Conservation (phyloP, 2,797 vertebrate genomes). For the Myotis daubentonii region DNA sequence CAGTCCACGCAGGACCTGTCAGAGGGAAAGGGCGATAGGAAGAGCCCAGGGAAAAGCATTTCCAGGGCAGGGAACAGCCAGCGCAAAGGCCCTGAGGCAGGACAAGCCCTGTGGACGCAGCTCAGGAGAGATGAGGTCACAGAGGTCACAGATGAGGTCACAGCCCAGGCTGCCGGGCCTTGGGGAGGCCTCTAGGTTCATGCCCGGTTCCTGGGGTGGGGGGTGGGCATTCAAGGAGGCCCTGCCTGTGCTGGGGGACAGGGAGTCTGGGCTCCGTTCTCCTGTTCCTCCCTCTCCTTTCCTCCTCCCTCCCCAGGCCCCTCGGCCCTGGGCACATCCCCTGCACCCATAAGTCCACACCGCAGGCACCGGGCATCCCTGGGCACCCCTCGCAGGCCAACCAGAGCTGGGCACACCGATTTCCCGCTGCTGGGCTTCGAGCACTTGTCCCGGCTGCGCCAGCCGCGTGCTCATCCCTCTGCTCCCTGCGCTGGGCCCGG, state of each 20-base stretch:
- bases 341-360: neutral
- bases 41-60: neutral
- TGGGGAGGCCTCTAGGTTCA: neutral
- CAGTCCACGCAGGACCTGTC: neutral
- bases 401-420: rapidly evolving
- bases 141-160: neutral
- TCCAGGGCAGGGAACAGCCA: neutral
- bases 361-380: rapidly evolving
- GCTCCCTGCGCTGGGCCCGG: slow-evolving; percentile 27
- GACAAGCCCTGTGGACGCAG: rapidly evolving
- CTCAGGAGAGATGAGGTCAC: neutral
- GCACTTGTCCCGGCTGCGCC: neutral
- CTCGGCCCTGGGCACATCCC: rapidly evolving
- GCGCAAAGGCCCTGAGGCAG: neutral
- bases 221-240: too few relatives aligned
- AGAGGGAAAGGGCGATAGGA: neutral
- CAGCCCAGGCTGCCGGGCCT: neutral
- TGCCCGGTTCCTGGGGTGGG: too few relatives aligned
- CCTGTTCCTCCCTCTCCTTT: neutral
- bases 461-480: neutral
- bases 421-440: slow-evolving; percentile 67
- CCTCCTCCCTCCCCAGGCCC: neutral
- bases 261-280: neutral
- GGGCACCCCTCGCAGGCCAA: neutral
- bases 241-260: neutral